Evolutionary conservation across 2,888 invertebrate genomes (phyloP), one percentile per base, ranked within the genome.

Genomic region (Toxonevra muliebris): DNA sequence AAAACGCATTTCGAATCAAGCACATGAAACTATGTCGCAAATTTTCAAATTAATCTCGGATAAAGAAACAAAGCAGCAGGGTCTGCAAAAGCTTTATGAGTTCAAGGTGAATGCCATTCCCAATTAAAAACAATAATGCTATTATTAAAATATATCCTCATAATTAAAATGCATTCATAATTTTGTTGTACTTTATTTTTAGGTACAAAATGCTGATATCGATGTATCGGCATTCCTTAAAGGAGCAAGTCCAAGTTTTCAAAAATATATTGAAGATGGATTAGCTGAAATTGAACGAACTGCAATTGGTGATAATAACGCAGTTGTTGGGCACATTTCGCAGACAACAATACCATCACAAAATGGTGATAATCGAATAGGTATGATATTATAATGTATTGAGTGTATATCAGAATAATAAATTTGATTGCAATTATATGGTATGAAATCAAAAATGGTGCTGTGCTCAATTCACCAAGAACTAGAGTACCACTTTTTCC

Each of bases 41-140:
- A 97, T 97, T 78, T 93, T 97, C 77, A 94, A 93, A 84, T 91
- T 96, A 77, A 96, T 97, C 78, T 96, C 96, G 50, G 92, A 91
- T 58, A 95, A 94, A 85, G 93, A 95, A 72, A 93, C 93, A 71
- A 93, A 93, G 3, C 88, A 89, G 75, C 90, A 95, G 84, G 97
- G 96, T 48, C 86, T 97, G 45, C 76, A 79, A 58, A 83, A 83
- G 68, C 79, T 86, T 8, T 83, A 83, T 67, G 86, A 86, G 61
- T 86, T 86, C 71, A 86, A 86, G 79, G 85, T 85, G 19, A 10
- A 66, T 61, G 60, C 2, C 30, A 30, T 4, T 30, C 2, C 7
- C 30, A 30, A 30, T 30, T n/a, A 30, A 30, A 4, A 30, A 30
- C 3, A 30, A 30, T 30, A 30, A 4, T 30, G 30, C 7, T 30